Evolutionary conservation across 1,140 invertebrate species (phyloP).

Genomic region (Drosophila baimaii): DNA sequence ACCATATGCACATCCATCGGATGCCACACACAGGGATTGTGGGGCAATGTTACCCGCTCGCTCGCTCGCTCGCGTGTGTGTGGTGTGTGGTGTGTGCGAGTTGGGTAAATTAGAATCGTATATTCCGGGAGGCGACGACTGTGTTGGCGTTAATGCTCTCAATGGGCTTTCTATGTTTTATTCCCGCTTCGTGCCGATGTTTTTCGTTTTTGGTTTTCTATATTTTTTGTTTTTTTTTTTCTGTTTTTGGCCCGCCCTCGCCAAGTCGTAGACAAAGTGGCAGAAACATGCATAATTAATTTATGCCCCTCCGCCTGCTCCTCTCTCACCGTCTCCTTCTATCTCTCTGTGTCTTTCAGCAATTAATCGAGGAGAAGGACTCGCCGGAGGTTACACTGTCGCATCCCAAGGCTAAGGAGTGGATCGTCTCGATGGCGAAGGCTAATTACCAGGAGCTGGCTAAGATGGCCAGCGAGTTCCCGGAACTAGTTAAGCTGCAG

Average conservation of each 20-base stretch:
- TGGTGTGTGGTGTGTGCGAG: constrained; percentile 27
- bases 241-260: constrained; percentile 34
- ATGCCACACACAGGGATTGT: constrained; percentile 58
- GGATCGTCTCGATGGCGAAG: constrained; percentile 92
- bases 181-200: constrained; percentile 62
- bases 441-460: constrained; percentile 93
- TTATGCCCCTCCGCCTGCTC: constrained; percentile 57
- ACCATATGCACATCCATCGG: constrained; percentile 49
- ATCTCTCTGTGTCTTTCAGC: constrained; percentile 54
- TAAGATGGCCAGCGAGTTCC: constrained; percentile 92
- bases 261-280: constrained; percentile 55
- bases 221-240: constrained; percentile 20
- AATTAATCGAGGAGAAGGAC: constrained; percentile 80
- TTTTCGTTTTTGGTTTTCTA: constrained; percentile 43
- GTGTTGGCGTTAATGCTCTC: constrained; percentile 80
- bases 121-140: constrained; percentile 68
- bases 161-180: constrained; percentile 83
- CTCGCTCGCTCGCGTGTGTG: constrained; percentile 26
- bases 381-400: constrained; percentile 71
- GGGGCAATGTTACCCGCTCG: constrained; percentile 39
- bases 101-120: constrained; percentile 47
- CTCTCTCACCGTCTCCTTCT: not conserved
- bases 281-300: constrained; percentile 80
- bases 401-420: constrained; percentile 90
- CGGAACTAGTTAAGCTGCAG: constrained; percentile 91